Percentiles rank a stretch among this genome's conserved stretches.
phyloP scores from a whole-genome alignment of 2,797 vertebrate genomes.

The Cyprinodon diabolis region DNA sequence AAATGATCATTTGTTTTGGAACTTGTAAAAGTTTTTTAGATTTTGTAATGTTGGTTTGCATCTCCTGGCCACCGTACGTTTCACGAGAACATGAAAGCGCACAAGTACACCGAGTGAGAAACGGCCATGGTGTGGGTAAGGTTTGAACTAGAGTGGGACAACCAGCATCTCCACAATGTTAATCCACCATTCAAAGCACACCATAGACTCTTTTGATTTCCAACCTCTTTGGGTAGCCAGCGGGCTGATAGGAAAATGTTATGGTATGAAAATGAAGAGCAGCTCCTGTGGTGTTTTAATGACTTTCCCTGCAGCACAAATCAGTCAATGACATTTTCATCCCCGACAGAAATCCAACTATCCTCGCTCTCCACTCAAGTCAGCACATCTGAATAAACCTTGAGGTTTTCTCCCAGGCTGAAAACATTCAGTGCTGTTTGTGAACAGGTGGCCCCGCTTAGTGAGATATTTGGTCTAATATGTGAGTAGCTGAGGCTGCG shows the following conservation, averaged over 20 bases:
- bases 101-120: too few species aligned
- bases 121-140: too few species aligned
- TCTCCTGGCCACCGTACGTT: too few species aligned
- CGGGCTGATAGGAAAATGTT: slow-evolving; percentile 28
- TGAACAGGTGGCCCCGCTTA: slow-evolving; percentile 17
- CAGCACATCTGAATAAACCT: neutral
- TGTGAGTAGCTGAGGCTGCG: neutral
- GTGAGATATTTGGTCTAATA: slow-evolving; percentile 32
- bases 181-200: slow-evolving; percentile 3
- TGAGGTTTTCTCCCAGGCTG: neutral
- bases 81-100: too few species aligned
- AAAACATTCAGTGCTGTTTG: slow-evolving; percentile 48
- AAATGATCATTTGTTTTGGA: too few species aligned
- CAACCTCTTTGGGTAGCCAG: neutral
- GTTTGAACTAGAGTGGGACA: neutral
- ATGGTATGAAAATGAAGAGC: slow-evolving; percentile 34
- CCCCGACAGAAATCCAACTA: neutral
- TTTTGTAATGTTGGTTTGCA: too few species aligned
- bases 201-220: slow-evolving; percentile 28
- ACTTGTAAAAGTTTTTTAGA: too few species aligned
- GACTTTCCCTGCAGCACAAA: slow-evolving; percentile 3
- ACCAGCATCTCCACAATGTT: slow-evolving; percentile 2
- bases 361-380: neutral
- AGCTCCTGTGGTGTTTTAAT: neutral
- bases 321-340: neutral